Evolutionary conservation across 2,797 vertebrate species (phyloP).

Genomic region (Pterois miles): DNA sequence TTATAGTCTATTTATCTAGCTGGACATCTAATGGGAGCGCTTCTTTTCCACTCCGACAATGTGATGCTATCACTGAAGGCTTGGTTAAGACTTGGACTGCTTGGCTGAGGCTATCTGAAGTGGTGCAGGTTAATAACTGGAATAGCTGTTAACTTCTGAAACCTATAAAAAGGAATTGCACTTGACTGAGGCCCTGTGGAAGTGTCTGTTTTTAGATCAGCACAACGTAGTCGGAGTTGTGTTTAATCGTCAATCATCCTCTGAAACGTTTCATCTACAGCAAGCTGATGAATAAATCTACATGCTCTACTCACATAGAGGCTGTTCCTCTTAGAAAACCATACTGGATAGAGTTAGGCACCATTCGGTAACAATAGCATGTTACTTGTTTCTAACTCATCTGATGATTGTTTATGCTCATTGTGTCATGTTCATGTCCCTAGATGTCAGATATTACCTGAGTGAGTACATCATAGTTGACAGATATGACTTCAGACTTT

Average conservation of each 20-base stretch:
- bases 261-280: not conserved
- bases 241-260: conserved; percentile 22
- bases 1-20: conserved; percentile 80
- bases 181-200: conserved; percentile 24
- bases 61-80: conserved; percentile 69
- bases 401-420: too few species aligned
- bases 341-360: not conserved
- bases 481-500: not conserved
- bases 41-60: conserved; percentile 69
- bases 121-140: conserved; percentile 72
- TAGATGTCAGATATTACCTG: not conserved
- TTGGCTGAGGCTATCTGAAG: conserved; percentile 59
- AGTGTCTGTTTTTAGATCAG: conserved; percentile 21
- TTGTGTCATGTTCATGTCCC: not conserved
- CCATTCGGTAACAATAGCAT: too few species aligned
- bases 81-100: conserved; percentile 63
- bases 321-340: not conserved
- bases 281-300: not conserved
- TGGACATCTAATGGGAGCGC: conserved; percentile 79
- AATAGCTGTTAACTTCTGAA: conserved; percentile 65
- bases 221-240: not conserved
- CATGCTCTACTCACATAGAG: not conserved
- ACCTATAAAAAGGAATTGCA: conserved; percentile 58
- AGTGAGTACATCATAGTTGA: not conserved
- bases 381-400: too few species aligned